Percentiles rank a stretch among this genome's conserved stretches.
Evolutionary conservation across 2,888 invertebrate genomes (phyloP).

Genomic region (Sipha maydis): DNA sequence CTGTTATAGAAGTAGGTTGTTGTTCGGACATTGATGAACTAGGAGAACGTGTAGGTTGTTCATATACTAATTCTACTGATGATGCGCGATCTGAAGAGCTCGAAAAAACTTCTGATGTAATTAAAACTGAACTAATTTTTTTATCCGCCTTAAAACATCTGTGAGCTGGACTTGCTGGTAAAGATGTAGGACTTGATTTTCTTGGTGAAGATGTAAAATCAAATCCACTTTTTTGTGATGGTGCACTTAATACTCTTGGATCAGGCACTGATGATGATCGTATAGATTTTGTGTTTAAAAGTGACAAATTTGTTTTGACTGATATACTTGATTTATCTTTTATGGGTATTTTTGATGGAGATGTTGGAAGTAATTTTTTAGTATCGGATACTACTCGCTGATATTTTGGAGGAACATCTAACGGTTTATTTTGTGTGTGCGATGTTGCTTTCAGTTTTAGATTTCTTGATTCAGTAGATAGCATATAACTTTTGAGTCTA

Average conservation of each 20-base stretch:
- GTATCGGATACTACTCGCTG: not conserved
- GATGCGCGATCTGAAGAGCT: constrained; percentile 29
- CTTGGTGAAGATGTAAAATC: constrained; percentile 41
- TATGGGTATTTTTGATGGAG: constrained; percentile 48
- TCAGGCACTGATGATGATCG: constrained; percentile 36
- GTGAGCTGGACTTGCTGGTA: constrained; percentile 52
- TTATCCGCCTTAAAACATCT: constrained; percentile 31
- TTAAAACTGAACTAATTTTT: constrained; percentile 41
- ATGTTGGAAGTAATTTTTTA: not conserved
- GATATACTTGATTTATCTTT: constrained; percentile 21
- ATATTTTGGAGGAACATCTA: not conserved
- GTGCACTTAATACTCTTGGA: constrained; percentile 39
- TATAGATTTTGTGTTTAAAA: constrained; percentile 25
- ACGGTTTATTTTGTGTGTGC: not conserved
- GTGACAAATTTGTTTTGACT: constrained; percentile 30
- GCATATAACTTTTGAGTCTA: constrained; percentile 70
- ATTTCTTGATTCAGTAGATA: constrained; percentile 72
- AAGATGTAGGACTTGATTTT: constrained; percentile 34
- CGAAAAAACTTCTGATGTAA: constrained; percentile 56
- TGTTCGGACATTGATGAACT: constrained; percentile 58
- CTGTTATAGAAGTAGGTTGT: constrained; percentile 50
- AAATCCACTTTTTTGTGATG: constrained; percentile 42
- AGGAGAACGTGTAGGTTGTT: constrained; percentile 52
- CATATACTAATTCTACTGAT: constrained; percentile 49
- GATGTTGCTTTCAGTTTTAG: constrained; percentile 67